Evolutionary conservation across 2,113 vertebrate species (phyloP), one percentile per base, ranked within the genome.

Genomic region (Lagopus leucura): DNA sequence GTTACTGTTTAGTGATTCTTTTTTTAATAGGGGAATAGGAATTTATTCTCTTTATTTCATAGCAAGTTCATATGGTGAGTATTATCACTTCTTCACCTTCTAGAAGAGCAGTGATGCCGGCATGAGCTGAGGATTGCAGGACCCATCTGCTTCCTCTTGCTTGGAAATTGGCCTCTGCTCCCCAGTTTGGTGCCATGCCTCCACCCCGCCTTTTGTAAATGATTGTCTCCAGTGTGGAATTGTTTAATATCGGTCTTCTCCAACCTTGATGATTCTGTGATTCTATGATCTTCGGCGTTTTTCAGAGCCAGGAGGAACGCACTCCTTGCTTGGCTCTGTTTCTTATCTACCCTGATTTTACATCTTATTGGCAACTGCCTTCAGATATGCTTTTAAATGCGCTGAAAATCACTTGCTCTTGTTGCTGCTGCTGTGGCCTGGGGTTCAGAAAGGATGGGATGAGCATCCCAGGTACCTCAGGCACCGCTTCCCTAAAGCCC

Each of bases 261-360:
- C 42, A 24, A 38, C 58, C 84, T 92, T 54, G 58, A 58, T 28
- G 52, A 16, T 54, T 54, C 27, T 28, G 27, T 54, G 52, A 54
- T 54, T 27, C 52, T 54, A 16, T 54, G 52, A 54, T 54, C 27
- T 54, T 54, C 14, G 17, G 52, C 55, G 75, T 86, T 19, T 3
- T 74, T 70, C 64, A n/a, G 61, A 52, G 57, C 19, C 36, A 86
- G 40, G 36, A 79, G 61, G 55, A 80, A 19, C 11, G 6, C 50
- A 6, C 32, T 12, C 1, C 0, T 24, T 61, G 32, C 11, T 52
- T 36, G 65, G 17, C 11, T 4, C 1, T 5, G 6, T 6, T n/a
- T 84, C 92, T 70, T 58, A 69, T 24, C 55, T 76, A 30, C 30
- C 60, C 6, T 67, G 20, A 18, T 89, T 90, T 74, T 60, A 50